Percentiles rank a stretch among this genome's conserved stretches.
These are phyloP conservation scores for Oceanites oceanicus DNA, from an alignment of 2,113 vertebrate species.

Conservation along the genomic window DNA sequence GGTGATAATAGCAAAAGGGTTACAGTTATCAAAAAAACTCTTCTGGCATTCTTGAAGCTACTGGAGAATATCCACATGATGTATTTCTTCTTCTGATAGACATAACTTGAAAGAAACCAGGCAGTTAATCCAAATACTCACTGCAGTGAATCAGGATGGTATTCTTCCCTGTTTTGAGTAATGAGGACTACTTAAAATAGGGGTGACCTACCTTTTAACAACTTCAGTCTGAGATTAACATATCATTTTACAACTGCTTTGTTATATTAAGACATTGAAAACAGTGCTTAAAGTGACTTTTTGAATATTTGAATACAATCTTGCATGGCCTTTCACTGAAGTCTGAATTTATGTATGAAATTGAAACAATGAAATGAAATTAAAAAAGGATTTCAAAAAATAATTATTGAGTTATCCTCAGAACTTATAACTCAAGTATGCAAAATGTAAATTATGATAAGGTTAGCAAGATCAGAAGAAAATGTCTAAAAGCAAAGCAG, in stretches of 20 bases:
- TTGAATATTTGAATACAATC: neutral
- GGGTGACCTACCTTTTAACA: neutral
- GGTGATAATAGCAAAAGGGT: neutral
- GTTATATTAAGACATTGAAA: neutral
- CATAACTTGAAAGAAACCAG: neutral
- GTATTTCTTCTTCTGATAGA: neutral
- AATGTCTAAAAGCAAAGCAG: accelerated
- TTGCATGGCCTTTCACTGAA: neutral
- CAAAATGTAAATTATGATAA: neutral
- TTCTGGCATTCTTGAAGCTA: neutral
- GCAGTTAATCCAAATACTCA: neutral
- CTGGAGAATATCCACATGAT: neutral
- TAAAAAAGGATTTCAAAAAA: neutral
- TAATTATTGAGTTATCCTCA: neutral
- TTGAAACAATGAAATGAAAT: neutral
- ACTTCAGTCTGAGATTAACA: neutral
- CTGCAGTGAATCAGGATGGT: neutral
- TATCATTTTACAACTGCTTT: neutral
- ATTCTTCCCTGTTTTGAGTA: neutral
- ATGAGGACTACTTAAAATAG: neutral
- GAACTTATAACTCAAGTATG: neutral
- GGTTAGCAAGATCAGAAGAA: neutral
- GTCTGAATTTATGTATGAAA: neutral
- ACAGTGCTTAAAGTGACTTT: neutral
- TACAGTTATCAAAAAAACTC: neutral